These are phyloP conservation scores for Onychostoma macrolepis DNA, from an alignment of 2,113 vertebrate genomes.

Conservation along the genomic window DNA sequence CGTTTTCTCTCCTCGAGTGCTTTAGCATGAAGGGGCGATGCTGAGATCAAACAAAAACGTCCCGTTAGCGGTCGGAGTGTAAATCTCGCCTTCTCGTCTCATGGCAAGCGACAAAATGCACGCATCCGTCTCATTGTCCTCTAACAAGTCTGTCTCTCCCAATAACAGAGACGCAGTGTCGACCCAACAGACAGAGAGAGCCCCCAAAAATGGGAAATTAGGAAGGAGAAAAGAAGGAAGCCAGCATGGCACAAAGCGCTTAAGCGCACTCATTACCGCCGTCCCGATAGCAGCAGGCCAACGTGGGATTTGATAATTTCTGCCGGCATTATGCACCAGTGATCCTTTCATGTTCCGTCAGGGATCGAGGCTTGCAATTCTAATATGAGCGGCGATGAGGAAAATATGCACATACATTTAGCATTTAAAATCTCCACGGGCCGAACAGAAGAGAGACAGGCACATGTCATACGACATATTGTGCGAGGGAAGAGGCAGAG, in stretches of 20 bases:
- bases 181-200: conserved; percentile 69
- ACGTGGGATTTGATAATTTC: conserved; percentile 91
- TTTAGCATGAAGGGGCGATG: background rate
- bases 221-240: conserved; percentile 65
- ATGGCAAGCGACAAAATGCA: background rate
- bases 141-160: conserved; percentile 53
- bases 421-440: conserved; percentile 92
- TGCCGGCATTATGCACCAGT: conserved; percentile 94
- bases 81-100: background rate
- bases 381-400: conserved; percentile 93
- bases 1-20: background rate
- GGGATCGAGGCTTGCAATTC: conserved; percentile 86
- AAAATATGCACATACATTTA: conserved; percentile 99
- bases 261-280: conserved; percentile 92
- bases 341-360: conserved; percentile 95
- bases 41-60: background rate
- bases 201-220: conserved; percentile 73
- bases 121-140: conserved; percentile 14
- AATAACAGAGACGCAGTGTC: conserved; percentile 62
- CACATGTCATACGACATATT: conserved; percentile 81
- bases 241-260: conserved; percentile 78
- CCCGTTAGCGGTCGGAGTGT: background rate
- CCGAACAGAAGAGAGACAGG: conserved; percentile 86
- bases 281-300: conserved; percentile 86
- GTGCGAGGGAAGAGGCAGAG: conserved; percentile 75